Conservation (phyloP, 1,140 invertebrate species). For the Papilio helenus region DNA sequence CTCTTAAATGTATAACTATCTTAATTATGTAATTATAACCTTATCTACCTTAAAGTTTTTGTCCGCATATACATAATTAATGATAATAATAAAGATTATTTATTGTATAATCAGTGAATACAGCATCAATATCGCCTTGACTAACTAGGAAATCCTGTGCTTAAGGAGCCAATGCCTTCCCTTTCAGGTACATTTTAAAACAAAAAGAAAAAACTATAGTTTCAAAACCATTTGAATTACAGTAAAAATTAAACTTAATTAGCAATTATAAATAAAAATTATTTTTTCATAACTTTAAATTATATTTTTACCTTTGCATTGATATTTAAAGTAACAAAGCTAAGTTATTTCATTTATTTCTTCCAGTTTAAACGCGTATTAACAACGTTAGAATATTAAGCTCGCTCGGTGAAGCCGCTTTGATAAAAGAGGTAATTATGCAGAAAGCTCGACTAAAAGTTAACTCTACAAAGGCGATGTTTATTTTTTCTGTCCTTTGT, state of each 20-base stretch:
- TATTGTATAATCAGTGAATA: too few relatives aligned
- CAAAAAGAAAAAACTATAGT: too few relatives aligned
- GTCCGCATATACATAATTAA: too few relatives aligned
- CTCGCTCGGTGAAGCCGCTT: neutral
- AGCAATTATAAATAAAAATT: too few relatives aligned
- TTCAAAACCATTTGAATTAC: too few relatives aligned
- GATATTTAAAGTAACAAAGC: neutral
- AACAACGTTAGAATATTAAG: neutral
- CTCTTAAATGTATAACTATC: neutral
- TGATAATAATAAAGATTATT: too few relatives aligned
- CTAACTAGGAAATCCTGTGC: too few relatives aligned
- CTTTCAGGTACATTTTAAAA: too few relatives aligned
- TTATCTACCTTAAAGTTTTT: too few relatives aligned
- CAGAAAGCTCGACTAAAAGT: slow-evolving; percentile 20
- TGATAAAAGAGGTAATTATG: slow-evolving; percentile 23
- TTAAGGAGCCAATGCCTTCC: too few relatives aligned
- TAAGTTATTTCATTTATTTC: neutral
- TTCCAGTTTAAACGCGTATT: neutral
- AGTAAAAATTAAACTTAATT: too few relatives aligned
- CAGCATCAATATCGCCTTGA: too few relatives aligned
- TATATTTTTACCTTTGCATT: neutral
- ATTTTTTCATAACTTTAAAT: neutral
- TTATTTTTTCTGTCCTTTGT: slow-evolving; percentile 27
- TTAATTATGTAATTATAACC: neutral
- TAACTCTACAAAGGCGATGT: slow-evolving; percentile 18